Percentiles rank a stretch among this genome's conserved stretches.
Conservation (phyloP, 1,140 invertebrate species). For the Sarcophaga peregrina region DNA sequence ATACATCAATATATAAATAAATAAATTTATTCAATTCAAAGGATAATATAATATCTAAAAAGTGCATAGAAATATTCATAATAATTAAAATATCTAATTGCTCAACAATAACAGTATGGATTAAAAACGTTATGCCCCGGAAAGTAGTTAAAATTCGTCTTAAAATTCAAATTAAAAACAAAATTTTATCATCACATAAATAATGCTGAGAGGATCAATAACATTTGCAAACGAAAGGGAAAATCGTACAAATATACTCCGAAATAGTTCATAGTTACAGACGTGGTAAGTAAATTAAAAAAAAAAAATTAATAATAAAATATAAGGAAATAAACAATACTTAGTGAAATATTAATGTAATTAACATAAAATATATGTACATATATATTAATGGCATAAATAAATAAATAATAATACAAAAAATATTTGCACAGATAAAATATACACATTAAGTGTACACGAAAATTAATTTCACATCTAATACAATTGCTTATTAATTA, state of each 20-base stretch:
- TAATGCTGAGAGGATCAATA: not conserved
- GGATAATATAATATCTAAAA: not conserved
- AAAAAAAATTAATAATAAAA: constrained; percentile 23
- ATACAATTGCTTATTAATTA: not conserved
- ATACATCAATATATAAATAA: too few relatives aligned
- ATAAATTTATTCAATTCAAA: too few relatives aligned
- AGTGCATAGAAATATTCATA: not conserved
- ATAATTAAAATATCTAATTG: not conserved
- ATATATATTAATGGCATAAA: not conserved
- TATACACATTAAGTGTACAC: not conserved
- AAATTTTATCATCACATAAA: constrained; percentile 25
- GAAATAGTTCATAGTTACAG: not conserved
- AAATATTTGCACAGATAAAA: not conserved
- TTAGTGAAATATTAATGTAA: constrained; percentile 1
- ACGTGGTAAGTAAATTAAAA: not conserved
- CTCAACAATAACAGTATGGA: not conserved
- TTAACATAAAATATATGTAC: not conserved
- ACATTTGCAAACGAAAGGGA: not conserved
- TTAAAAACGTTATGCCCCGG: not conserved
- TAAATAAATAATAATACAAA: not conserved
- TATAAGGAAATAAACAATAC: constrained; percentile 13
- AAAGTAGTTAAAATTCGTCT: not conserved
- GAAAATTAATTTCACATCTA: not conserved
- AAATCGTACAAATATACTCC: not conserved
- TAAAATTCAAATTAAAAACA: not conserved